Evolutionary conservation across 2,888 invertebrate species (phyloP).

Genomic region (Galerucella calmariensis): DNA sequence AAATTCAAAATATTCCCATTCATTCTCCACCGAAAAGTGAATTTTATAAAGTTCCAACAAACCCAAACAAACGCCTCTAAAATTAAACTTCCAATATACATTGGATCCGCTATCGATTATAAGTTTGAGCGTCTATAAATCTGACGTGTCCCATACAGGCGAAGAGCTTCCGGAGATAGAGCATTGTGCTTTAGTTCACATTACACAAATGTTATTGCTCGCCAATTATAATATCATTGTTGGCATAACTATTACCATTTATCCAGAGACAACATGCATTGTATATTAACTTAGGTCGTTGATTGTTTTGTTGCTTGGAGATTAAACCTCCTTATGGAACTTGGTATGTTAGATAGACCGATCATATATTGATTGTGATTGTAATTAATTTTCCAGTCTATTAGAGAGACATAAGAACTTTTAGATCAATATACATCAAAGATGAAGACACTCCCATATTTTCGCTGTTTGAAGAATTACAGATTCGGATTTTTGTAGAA

Average conservation of each 20-base stretch:
- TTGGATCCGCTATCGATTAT: background rate
- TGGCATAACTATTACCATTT: background rate
- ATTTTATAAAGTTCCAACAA: too few species aligned
- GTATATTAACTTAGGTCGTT: background rate
- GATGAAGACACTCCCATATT: too few species aligned
- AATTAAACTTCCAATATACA: background rate
- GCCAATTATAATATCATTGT: background rate
- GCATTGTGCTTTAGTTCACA: background rate
- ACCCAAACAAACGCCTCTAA: background rate
- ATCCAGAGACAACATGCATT: background rate
- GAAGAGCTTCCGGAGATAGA: background rate
- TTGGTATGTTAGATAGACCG: too few species aligned
- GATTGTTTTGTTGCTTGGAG: background rate
- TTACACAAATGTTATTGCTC: background rate
- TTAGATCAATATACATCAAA: too few species aligned
- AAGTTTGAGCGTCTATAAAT: background rate
- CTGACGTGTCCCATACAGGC: background rate
- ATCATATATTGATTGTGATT: too few species aligned
- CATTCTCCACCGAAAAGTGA: too few species aligned
- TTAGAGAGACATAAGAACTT: too few species aligned
- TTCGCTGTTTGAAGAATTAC: too few species aligned
- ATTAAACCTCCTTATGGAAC: background rate
- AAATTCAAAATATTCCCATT: too few species aligned
- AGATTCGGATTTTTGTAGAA: too few species aligned
- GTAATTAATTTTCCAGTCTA: too few species aligned